Percentiles rank a stretch among this genome's conserved stretches.
phyloP scores from a whole-genome alignment of 1,140 invertebrate species.

The Lordiphosa collinella region DNA sequence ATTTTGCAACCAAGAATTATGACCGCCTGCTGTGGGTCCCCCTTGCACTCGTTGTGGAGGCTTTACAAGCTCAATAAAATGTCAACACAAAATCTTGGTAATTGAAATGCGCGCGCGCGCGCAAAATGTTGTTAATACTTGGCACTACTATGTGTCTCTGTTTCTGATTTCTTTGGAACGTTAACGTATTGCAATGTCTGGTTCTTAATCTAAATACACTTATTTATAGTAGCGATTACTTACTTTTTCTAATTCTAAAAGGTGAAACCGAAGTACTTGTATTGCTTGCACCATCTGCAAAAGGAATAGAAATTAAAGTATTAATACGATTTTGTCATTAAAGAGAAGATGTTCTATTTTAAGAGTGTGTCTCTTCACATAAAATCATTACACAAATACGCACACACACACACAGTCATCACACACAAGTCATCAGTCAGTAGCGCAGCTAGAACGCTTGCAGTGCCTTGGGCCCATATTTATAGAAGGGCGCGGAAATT shows the following conservation, averaged over 20 bases:
- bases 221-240: conserved; percentile 80
- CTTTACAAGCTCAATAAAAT: conserved; percentile 63
- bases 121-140: conserved; percentile 34
- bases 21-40: conserved; percentile 53
- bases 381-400: neutral
- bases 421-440: neutral
- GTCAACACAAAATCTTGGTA: conserved; percentile 71
- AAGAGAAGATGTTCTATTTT: too few species aligned
- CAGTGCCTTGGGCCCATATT: too few species aligned
- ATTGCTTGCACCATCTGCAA: conserved; percentile 99
- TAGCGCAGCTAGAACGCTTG: too few species aligned
- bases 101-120: conserved; percentile 49
- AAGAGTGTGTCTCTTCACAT: too few species aligned
- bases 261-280: conserved; percentile 99
- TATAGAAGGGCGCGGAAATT: too few species aligned
- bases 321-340: neutral
- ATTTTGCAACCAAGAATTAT: conserved; percentile 54
- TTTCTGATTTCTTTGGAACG: conserved; percentile 9
- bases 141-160: neutral
- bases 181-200: conserved; percentile 39
- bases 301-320: conserved; percentile 74
- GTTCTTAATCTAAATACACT: conserved; percentile 1
- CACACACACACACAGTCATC: conserved; percentile 2
- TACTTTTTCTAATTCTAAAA: conserved; percentile 99
- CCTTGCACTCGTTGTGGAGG: neutral